phyloP scores from a whole-genome alignment of 2,797 vertebrate genomes.

The Lepus townsendii region DNA sequence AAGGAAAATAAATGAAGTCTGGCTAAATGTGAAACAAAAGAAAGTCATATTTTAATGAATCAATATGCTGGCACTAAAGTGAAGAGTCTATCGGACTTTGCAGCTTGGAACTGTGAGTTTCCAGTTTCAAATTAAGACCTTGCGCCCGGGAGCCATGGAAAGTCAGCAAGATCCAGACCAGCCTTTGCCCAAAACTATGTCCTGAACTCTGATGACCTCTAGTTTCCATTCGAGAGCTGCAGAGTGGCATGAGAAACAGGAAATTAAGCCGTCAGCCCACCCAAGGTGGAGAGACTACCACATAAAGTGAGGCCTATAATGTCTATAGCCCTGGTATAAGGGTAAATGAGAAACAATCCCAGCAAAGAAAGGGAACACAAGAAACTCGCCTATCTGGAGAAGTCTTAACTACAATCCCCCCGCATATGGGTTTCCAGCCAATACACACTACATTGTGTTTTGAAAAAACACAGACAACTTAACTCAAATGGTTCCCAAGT shows the following conservation, averaged over 20 bases:
- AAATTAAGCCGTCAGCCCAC: slow-evolving; percentile 75
- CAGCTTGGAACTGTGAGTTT: slow-evolving; percentile 72
- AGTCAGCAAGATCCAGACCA: slow-evolving; percentile 59
- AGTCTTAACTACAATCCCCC: slow-evolving; percentile 9
- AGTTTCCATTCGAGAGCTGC: slow-evolving; percentile 45
- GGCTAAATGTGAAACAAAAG: slow-evolving; percentile 66
- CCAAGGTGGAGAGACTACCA: slow-evolving; percentile 66
- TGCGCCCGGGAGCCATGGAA: slow-evolving; percentile 62
- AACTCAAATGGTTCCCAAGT: slow-evolving; percentile 15
- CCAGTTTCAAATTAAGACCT: slow-evolving; percentile 73
- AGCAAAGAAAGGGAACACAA: neutral
- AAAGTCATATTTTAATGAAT: slow-evolving; percentile 72
- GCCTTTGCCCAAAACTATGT: slow-evolving; percentile 57
- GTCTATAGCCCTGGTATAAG: neutral
- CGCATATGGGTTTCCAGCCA: neutral
- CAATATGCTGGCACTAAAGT: slow-evolving; percentile 51
- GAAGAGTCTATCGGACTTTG: slow-evolving; percentile 64
- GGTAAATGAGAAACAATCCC: slow-evolving; percentile 2
- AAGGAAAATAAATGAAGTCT: slow-evolving; percentile 70
- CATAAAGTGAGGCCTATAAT: slow-evolving; percentile 9
- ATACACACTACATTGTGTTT: neutral
- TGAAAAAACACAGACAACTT: slow-evolving; percentile 22
- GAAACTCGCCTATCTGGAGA: neutral
- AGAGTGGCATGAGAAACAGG: slow-evolving; percentile 71
- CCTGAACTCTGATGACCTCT: slow-evolving; percentile 69